Evolutionary conservation across 1,140 invertebrate genomes (phyloP).

Genomic region (Thaumatotibia leucotreta): DNA sequence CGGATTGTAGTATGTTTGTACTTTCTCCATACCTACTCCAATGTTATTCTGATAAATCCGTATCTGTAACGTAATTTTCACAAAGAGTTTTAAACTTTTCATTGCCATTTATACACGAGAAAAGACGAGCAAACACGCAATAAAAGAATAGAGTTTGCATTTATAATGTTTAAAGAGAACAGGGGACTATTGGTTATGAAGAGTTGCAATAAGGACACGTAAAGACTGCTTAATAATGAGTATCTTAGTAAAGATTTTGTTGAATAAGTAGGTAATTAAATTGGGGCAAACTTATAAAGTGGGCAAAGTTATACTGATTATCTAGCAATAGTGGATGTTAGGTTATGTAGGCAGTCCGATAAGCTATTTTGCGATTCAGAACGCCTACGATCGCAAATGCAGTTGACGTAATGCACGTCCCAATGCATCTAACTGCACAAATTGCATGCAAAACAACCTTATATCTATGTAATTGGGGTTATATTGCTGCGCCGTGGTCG

Average conservation of each 20-base stretch:
- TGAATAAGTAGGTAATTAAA: no score
- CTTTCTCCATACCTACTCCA: no score
- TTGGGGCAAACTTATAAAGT: not conserved
- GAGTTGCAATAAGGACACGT: no score
- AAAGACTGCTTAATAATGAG: no score
- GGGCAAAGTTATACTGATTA: not conserved
- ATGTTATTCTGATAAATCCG: no score
- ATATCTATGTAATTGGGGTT: not conserved
- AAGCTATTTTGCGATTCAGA: conserved; percentile 15
- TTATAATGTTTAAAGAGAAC: no score
- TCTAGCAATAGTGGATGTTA: conserved; percentile 15
- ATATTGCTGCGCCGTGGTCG: not conserved
- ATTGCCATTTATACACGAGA: not conserved
- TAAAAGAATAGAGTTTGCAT: not conserved
- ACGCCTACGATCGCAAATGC: conserved; percentile 29
- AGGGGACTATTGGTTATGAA: not conserved
- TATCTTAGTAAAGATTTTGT: no score
- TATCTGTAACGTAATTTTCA: no score
- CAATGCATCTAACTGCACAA: conserved; percentile 32
- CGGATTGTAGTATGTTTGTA: no score
- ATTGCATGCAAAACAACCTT: conserved; percentile 14
- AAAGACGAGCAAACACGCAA: not conserved
- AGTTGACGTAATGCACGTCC: conserved; percentile 45
- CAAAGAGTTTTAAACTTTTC: no score
- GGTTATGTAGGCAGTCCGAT: conserved; percentile 20